Base-by-base conservation (phyloP, 2,797 vertebrate species). In the Acrossocheilus wenchowensis region DNA sequence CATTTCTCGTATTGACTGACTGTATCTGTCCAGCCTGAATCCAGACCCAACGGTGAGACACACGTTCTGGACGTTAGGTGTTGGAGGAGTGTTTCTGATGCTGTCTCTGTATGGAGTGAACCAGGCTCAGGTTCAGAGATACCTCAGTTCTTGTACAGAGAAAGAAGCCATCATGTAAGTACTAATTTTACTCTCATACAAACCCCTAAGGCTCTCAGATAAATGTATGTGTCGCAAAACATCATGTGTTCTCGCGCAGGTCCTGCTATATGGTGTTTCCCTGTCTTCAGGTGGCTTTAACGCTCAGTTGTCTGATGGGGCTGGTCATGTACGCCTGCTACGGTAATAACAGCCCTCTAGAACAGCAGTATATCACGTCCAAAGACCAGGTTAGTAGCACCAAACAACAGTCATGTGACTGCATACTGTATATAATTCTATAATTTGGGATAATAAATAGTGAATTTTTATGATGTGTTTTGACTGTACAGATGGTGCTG, bases 31-130 rank as follows among this genome's bases (percentile, higher is more conserved):
- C 91, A 99, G 98, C 88, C 90, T 98, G 69, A 94, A 99, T 90
- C 97, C 97, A 0, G 97, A 97, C 92, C 98, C 98, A 0, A 97
- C 97, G 8, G 95, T 96, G 87, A 96, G 97, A 30, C 96, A 99
- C 93, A 98, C 98, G 10, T 97, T 99, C 94, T 99, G 98, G 98
- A 98, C 97, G 0, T 94, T 99, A 89, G 94, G 94, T 0, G 93
- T 98, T 0, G 98, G 98, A 0, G 98, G 98, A 0, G 86, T 98
- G 80, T 99, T 99, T 94, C 97, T 99, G 94, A 98, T 99, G 98
- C 93, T 98, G 10, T 95, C 98, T 0, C 93, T 99, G 87, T 99
- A 98, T 0, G 97, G 98, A 0, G 97, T 98, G 88, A 99, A 99
- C 93, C 98, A 99, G 93, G 96, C 98, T 0, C 98, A 99, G 93